Percentiles rank a stretch among this genome's conserved stretches.
phyloP scores from a whole-genome alignment of 2,113 vertebrate genomes.

The Junco hyemalis region DNA sequence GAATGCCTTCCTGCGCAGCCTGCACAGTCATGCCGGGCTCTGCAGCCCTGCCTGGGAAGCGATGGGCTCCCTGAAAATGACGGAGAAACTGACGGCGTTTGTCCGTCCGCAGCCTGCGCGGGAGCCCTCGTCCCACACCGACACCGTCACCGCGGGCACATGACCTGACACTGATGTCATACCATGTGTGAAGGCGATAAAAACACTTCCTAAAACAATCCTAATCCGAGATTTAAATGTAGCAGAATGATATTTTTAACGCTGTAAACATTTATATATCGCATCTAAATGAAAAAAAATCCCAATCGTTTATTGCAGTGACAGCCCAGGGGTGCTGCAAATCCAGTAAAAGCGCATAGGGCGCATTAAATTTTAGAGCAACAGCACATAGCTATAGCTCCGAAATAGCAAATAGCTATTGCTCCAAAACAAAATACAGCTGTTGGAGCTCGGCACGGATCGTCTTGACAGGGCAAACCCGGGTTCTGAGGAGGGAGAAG shows the following conservation, averaged over 20 bases:
- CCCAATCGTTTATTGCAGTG: neutral
- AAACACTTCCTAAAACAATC: neutral
- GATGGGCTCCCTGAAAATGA: neutral
- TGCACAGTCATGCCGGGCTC: neutral
- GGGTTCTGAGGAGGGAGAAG: neutral
- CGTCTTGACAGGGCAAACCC: neutral
- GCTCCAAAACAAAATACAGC: neutral
- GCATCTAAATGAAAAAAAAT: neutral
- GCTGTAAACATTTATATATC: rapidly evolving
- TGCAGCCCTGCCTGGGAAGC: neutral
- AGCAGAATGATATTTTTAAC: neutral
- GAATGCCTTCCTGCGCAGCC: neutral
- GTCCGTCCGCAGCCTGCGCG: neutral
- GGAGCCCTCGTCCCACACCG: neutral
- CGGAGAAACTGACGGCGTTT: neutral
- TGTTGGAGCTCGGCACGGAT: neutral
- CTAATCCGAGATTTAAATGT: neutral
- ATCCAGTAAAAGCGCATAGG: neutral
- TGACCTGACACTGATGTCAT: neutral
- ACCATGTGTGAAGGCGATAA: neutral
- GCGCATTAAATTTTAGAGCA: rapidly evolving
- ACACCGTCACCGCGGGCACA: neutral
- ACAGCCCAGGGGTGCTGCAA: neutral
- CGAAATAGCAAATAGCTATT: rapidly evolving
- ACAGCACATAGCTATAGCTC: rapidly evolving